A percentile compares a stretch with the other conserved stretches of the same genome.
These are phyloP conservation scores for Orthonyx spaldingii DNA, from an alignment of 2,113 vertebrate genomes.

Conservation along the genomic window DNA sequence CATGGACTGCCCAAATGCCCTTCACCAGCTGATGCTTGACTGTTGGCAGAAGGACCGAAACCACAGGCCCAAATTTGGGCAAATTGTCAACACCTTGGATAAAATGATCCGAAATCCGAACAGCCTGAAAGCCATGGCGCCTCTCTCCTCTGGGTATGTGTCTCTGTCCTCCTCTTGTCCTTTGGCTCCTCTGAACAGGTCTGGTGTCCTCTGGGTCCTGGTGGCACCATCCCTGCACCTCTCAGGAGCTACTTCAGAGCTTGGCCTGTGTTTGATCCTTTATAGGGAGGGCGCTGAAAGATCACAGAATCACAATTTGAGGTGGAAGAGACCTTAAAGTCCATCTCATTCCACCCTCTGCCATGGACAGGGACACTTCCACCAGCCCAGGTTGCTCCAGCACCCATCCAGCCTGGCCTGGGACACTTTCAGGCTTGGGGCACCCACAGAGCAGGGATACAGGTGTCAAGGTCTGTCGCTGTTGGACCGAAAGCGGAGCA, in stretches of 20 bases:
- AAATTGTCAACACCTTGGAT: conserved; percentile 92
- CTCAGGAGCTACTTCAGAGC: neutral
- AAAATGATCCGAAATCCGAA: conserved; percentile 97
- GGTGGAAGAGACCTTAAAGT: neutral
- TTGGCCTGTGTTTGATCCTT: neutral
- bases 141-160: conserved; percentile 87
- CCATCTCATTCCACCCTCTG: neutral
- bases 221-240: neutral
- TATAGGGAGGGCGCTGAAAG: neutral
- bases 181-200: neutral
- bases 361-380: neutral
- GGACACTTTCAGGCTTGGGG: neutral
- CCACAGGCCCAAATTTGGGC: conserved; percentile 90
- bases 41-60: conserved; percentile 97
- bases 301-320: neutral
- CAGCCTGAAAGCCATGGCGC: conserved; percentile 91
- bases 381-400: neutral
- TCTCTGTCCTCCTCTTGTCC: neutral
- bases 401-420: neutral
- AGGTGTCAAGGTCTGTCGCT: neutral
- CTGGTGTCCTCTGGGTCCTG: neutral
- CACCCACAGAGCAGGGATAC: neutral
- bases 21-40: conserved; percentile 96
- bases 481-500: no score
- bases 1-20: conserved; percentile 91